These are phyloP conservation scores for Tarsius wallacei DNA, from an alignment of 2,797 vertebrate species.

Conservation along the genomic window DNA sequence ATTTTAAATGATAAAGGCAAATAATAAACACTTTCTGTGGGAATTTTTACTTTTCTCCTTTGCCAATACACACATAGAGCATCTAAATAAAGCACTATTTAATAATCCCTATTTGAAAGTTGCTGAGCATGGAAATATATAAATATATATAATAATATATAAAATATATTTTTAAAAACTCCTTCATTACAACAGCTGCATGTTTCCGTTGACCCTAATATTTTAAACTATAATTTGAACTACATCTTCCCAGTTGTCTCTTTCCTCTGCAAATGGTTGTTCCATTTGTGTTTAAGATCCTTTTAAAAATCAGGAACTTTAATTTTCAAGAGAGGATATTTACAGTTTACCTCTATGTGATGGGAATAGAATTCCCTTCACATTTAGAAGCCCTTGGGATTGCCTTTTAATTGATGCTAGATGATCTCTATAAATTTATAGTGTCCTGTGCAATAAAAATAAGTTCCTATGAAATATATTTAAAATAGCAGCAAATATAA, in stretches of 20 bases:
- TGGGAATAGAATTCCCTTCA: slow-evolving; percentile 70
- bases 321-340: slow-evolving; percentile 75
- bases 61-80: slow-evolving; percentile 56
- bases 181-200: slow-evolving; percentile 4
- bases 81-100: slow-evolving; percentile 60
- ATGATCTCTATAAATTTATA: slow-evolving; percentile 38
- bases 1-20: slow-evolving; percentile 78
- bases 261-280: neutral
- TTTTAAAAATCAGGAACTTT: slow-evolving; percentile 19
- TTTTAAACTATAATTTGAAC: slow-evolving; percentile 52
- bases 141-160: too few species aligned
- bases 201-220: slow-evolving; percentile 15
- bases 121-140: slow-evolving; percentile 23
- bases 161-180: neutral
- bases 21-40: slow-evolving; percentile 65
- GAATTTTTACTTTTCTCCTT: slow-evolving; percentile 71
- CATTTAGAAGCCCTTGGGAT: slow-evolving; percentile 55
- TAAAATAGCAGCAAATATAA: slow-evolving; percentile 1
- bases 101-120: slow-evolving; percentile 71
- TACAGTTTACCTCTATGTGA: slow-evolving; percentile 68
- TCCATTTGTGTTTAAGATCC: slow-evolving; percentile 47
- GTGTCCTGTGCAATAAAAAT: neutral
- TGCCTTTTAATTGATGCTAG: slow-evolving; percentile 72
- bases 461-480: neutral
- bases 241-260: neutral